Conservation (phyloP, 2,113 vertebrate genomes). For the Balaenoptera acutorostrata region DNA sequence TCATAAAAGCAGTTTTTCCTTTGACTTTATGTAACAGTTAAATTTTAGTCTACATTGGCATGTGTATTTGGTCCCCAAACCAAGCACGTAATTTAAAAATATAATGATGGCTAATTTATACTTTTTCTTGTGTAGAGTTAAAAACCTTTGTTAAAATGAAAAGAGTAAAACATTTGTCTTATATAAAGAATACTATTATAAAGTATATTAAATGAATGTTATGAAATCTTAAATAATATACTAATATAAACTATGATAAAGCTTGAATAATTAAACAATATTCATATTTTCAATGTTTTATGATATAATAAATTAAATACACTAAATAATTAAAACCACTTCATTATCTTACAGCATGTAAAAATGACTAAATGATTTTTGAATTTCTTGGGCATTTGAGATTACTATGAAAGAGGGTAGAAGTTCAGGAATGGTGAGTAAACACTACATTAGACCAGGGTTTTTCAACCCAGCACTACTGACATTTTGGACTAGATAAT, state of each 20-base stretch:
- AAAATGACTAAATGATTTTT: conserved; percentile 11
- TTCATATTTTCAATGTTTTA: background rate
- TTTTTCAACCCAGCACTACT: background rate
- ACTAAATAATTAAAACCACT: background rate
- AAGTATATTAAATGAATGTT: background rate
- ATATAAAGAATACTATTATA: background rate
- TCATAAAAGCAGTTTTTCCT: background rate
- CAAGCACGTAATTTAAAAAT: background rate
- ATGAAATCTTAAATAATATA: background rate
- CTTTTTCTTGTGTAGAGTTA: background rate
- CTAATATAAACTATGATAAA: background rate
- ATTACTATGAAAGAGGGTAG: background rate
- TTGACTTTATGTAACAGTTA: background rate
- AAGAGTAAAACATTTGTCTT: background rate
- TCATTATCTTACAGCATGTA: background rate
- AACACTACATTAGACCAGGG: background rate
- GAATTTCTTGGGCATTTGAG: background rate
- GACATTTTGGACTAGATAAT: background rate
- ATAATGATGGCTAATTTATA: background rate
- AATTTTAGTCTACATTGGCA: background rate
- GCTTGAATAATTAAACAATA: background rate
- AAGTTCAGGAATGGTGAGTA: background rate
- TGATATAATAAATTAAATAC: background rate
- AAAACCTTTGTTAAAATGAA: background rate
- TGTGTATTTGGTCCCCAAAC: background rate